Conservation (phyloP, 2,113 vertebrate species). For the Ochotona curzoniae region DNA sequence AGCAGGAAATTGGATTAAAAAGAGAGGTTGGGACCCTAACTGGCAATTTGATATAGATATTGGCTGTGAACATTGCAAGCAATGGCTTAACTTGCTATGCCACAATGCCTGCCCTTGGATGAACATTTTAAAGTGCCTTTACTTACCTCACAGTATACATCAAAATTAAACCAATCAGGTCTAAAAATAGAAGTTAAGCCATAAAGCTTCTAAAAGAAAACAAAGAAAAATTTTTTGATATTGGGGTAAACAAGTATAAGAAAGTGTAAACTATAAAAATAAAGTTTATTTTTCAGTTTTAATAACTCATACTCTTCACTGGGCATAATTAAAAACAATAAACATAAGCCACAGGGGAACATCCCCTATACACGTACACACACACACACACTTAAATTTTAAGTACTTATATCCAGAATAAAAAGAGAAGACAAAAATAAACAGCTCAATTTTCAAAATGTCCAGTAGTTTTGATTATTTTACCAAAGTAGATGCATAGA, state of each 20-base stretch:
- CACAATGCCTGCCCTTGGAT: too few species aligned
- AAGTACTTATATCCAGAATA: not conserved
- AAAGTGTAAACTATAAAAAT: not conserved
- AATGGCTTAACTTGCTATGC: too few species aligned
- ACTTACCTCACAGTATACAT: not conserved
- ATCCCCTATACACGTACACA: not conserved
- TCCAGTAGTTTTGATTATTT: not conserved
- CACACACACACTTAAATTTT: not conserved
- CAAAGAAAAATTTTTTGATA: not conserved
- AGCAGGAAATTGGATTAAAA: too few species aligned
- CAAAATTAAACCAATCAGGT: not conserved
- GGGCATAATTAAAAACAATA: not conserved
- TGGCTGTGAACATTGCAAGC: too few species aligned
- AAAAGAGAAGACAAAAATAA: not conserved
- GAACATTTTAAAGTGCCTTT: too few species aligned
- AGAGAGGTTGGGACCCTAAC: too few species aligned
- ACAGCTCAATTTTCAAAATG: not conserved
- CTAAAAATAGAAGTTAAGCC: not conserved
- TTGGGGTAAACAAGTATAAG: not conserved
- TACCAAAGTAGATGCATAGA: not conserved
- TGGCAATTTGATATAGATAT: too few species aligned
- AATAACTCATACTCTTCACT: not conserved
- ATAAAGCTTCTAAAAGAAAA: conserved; percentile 9
- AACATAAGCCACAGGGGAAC: not conserved
- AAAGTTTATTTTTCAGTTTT: not conserved